These are phyloP conservation scores for Microtus montanus DNA, from an alignment of 2,113 vertebrate genomes.

Conservation along the genomic window DNA sequence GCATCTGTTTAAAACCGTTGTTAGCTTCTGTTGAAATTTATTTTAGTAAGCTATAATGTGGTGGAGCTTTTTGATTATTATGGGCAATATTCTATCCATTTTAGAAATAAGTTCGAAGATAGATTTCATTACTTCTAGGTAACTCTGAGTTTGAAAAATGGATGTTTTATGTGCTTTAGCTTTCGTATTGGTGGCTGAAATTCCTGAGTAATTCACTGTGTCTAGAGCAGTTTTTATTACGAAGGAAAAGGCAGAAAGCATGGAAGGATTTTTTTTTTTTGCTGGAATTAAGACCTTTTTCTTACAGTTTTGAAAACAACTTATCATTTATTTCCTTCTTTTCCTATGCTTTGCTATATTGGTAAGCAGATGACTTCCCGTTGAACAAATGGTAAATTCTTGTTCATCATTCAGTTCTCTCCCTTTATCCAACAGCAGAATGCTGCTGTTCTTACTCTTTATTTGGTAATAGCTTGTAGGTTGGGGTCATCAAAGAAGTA, in stretches of 20 bases:
- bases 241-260: neutral
- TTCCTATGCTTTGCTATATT: neutral
- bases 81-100: slow-evolving; percentile 64
- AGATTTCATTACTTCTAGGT: slow-evolving; percentile 50
- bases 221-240: neutral
- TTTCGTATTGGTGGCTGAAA: neutral
- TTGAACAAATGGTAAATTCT: neutral
- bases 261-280: neutral
- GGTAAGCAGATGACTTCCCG: neutral
- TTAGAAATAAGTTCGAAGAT: slow-evolving; percentile 63
- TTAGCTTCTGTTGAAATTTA: slow-evolving; percentile 77
- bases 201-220: neutral
- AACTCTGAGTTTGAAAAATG: slow-evolving; percentile 42
- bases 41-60: slow-evolving; percentile 76
- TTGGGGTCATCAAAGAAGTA: neutral
- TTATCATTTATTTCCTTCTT: slow-evolving; percentile 15
- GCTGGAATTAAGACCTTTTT: slow-evolving; percentile 30
- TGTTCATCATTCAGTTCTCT: neutral
- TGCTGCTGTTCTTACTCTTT: neutral
- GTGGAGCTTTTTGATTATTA: slow-evolving; percentile 60
- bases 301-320: slow-evolving; percentile 22
- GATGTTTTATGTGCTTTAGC: neutral
- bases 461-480: neutral
- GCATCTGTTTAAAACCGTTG: slow-evolving; percentile 77
- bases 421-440: neutral